A percentile compares a stretch with the other conserved stretches of the same genome.
phyloP scores from a whole-genome alignment of 2,888 invertebrate species.

The Dasypolia templi region DNA sequence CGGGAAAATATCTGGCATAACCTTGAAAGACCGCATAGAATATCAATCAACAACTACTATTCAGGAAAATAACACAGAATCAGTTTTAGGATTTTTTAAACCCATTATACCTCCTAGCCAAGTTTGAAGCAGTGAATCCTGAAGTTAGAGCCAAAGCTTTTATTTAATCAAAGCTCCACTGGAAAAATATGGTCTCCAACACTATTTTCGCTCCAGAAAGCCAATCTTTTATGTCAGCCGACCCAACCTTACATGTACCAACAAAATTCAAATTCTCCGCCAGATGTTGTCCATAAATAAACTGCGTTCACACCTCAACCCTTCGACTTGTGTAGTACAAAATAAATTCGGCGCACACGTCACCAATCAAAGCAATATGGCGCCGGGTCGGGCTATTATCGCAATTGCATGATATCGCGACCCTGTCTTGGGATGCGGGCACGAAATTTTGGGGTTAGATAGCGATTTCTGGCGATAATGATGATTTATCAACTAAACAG shows the following conservation, averaged over 20 bases:
- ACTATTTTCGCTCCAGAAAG: conserved; percentile 52
- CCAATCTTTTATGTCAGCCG: conserved; percentile 55
- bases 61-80: neutral
- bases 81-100: too few species aligned
- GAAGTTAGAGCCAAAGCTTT: neutral
- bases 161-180: neutral
- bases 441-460: conserved; percentile 56
- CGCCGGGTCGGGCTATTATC: conserved; percentile 86
- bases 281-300: conserved; percentile 83
- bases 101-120: neutral
- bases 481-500: too few species aligned
- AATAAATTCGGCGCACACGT: conserved; percentile 86
- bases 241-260: conserved; percentile 68
- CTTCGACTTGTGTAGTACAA: conserved; percentile 84
- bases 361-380: conserved; percentile 89
- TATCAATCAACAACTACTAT: neutral
- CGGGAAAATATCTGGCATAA: neutral
- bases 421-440: conserved; percentile 77
- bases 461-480: conserved; percentile 7
- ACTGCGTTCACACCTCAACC: conserved; percentile 84
- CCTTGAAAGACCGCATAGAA: too few species aligned
- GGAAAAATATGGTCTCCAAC: conserved; percentile 11
- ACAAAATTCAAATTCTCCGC: conserved; percentile 72
- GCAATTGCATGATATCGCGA: conserved; percentile 82
- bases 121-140: neutral